phyloP scores from a whole-genome alignment of 2,113 vertebrate species.

The Pteronura brasiliensis region DNA sequence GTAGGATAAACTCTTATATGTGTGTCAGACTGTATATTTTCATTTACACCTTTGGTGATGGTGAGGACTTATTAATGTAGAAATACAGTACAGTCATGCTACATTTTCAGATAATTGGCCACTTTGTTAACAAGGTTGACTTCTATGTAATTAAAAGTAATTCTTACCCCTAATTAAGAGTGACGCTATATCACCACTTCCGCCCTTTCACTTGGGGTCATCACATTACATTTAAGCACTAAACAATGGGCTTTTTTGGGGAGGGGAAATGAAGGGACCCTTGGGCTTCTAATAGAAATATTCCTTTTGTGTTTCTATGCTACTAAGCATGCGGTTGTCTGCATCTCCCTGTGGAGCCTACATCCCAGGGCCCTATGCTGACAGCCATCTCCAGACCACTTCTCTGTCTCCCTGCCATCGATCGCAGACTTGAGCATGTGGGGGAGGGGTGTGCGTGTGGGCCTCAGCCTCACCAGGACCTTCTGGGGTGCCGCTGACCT shows the following conservation, averaged over 20 bases:
- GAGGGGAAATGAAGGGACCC: not conserved
- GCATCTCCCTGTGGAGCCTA: not conserved
- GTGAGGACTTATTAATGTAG: not conserved
- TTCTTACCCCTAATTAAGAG: not conserved
- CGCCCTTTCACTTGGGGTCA: not conserved
- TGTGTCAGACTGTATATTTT: not conserved
- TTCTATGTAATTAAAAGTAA: not conserved
- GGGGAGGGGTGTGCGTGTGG: no score
- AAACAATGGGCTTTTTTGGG: not conserved
- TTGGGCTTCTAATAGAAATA: not conserved
- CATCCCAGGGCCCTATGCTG: not conserved
- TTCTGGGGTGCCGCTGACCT: not conserved
- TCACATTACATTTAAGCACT: not conserved
- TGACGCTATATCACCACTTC: not conserved
- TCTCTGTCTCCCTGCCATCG: not conserved
- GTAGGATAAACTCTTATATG: no score
- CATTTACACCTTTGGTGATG: not conserved
- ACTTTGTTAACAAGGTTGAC: not conserved
- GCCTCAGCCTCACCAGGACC: fast-evolving
- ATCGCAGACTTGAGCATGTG: not conserved
- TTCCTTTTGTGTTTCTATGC: not conserved
- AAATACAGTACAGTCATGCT: not conserved
- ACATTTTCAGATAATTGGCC: not conserved
- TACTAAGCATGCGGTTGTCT: not conserved
- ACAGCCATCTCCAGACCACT: not conserved